These are phyloP conservation scores for Rafetus swinhoei DNA, from an alignment of 2,113 vertebrate species.

Conservation along the genomic window DNA sequence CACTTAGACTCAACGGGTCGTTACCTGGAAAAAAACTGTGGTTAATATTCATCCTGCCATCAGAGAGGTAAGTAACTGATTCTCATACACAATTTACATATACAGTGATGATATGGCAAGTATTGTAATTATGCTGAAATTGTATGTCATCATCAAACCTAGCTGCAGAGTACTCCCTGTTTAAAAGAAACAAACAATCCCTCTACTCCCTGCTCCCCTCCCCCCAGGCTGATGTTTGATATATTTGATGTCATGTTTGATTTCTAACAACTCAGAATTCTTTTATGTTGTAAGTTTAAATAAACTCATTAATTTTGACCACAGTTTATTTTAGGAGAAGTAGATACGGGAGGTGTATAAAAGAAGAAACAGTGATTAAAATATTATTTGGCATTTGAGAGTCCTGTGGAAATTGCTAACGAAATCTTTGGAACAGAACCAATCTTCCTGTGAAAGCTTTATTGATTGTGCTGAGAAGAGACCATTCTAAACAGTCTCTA, in stretches of 20 bases:
- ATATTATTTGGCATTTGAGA: constrained; percentile 33
- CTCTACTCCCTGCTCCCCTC: too few species aligned
- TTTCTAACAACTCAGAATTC: neutral
- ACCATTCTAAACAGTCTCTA: constrained; percentile 65
- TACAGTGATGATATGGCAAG: rapidly evolving
- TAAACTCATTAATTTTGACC: neutral
- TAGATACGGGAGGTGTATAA: neutral
- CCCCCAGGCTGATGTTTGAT: neutral
- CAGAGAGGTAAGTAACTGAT: neutral
- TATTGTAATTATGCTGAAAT: neutral
- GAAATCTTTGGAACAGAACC: constrained; percentile 35
- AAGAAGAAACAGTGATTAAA: neutral
- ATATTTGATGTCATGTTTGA: neutral
- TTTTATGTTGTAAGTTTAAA: neutral
- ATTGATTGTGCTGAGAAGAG: constrained; percentile 66
- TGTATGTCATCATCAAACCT: neutral
- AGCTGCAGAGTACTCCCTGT: neutral
- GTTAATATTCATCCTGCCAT: neutral
- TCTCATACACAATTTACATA: neutral
- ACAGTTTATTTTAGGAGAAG: neutral
- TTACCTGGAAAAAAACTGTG: neutral
- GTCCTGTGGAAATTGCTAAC: constrained; percentile 16
- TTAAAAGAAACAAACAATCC: neutral
- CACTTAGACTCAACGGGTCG: neutral
- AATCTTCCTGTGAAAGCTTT: constrained; percentile 54